phyloP scores from a whole-genome alignment of 92 coral and sea anemone genomes.

The Muricea muricata region DNA sequence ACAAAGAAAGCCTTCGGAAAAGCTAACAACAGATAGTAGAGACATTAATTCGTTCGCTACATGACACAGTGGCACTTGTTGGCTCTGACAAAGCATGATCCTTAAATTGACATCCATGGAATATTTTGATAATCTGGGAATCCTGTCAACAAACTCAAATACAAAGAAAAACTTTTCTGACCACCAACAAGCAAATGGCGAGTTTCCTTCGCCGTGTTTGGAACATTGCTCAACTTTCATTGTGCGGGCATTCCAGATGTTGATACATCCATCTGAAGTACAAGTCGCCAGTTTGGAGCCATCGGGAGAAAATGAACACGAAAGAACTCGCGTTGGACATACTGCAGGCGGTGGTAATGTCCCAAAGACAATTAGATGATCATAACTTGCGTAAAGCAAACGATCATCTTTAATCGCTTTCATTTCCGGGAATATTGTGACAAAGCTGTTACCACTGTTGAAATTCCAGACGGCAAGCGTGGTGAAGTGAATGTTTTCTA shows the following conservation, averaged over 20 bases:
- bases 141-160: not conserved
- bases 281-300: constrained; percentile 5
- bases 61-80: not conserved
- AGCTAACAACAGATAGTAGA: not conserved
- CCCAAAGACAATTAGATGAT: not conserved
- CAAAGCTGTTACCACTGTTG: too few relatives aligned
- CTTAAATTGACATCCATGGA: constrained; percentile 53
- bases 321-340: not conserved
- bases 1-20: not conserved
- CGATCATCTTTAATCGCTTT: not conserved
- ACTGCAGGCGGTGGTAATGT: not conserved
- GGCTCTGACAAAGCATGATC: constrained; percentile 25
- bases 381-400: not conserved
- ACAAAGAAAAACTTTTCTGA: not conserved
- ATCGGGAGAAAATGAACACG: not conserved
- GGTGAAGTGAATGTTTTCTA: not conserved
- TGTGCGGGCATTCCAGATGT: not conserved
- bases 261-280: constrained; percentile 12
- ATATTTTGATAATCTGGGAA: constrained; percentile 53
- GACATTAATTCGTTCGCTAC: not conserved
- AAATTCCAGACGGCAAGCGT: not conserved
- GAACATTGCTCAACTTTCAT: not conserved
- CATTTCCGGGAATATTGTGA: not conserved
- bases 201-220: not conserved
- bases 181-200: not conserved